A percentile compares a stretch with the other conserved stretches of the same genome.
Evolutionary conservation across 2,797 vertebrate genomes (phyloP).

Genomic region (Anguilla obscura): DNA sequence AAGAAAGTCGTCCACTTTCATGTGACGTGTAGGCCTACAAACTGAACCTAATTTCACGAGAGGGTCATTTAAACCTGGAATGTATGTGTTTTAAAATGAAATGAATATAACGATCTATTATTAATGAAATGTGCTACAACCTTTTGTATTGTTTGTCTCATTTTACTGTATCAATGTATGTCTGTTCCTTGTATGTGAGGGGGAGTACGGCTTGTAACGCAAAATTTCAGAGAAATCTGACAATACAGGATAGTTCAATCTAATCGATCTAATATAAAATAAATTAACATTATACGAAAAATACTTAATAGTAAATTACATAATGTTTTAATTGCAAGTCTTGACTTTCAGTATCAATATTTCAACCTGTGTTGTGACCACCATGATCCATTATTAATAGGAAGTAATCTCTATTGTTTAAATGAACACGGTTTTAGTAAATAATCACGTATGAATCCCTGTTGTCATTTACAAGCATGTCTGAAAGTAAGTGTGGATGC

Average conservation of each 20-base stretch:
- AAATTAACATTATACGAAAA: neutral
- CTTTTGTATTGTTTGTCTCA: too few relatives aligned
- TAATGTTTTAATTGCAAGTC: neutral
- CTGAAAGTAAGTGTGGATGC: neutral
- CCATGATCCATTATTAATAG: constrained; percentile 13
- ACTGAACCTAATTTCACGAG: neutral
- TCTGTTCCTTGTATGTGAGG: too few relatives aligned
- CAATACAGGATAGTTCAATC: too few relatives aligned
- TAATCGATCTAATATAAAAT: neutral
- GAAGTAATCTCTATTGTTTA: neutral
- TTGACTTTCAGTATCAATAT: neutral
- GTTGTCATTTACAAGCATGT: neutral
- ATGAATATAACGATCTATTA: too few relatives aligned
- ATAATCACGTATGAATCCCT: neutral
- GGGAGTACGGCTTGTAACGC: too few relatives aligned
- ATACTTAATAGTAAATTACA: neutral
- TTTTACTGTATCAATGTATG: too few relatives aligned
- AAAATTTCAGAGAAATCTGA: too few relatives aligned
- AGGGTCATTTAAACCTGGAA: neutral
- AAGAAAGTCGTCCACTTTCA: neutral
- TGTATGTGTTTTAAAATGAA: neutral
- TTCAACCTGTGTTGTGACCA: neutral
- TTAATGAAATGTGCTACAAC: too few relatives aligned
- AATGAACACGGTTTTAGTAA: neutral
- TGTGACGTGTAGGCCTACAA: neutral